A percentile compares a stretch with the other conserved stretches of the same genome.
Evolutionary conservation across 2,113 vertebrate genomes (phyloP).

Genomic region (Phoenicopterus ruber): DNA sequence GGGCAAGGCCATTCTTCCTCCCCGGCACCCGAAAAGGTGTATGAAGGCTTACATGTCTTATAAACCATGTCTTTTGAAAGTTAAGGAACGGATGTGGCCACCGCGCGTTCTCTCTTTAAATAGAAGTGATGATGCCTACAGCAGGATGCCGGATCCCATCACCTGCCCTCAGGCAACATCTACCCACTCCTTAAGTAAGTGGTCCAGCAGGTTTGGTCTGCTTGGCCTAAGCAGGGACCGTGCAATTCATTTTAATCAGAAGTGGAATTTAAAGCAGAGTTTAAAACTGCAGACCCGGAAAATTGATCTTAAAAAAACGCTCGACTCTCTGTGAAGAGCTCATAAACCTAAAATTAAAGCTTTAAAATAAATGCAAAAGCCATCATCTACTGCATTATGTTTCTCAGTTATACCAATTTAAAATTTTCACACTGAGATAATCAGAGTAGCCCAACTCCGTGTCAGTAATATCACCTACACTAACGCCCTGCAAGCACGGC

Average conservation of each 20-base stretch:
- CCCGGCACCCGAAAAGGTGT: rapidly evolving
- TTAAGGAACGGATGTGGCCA: background rate
- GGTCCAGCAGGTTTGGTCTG: background rate
- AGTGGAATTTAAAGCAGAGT: slow-evolving; percentile 4
- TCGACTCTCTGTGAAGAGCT: slow-evolving; percentile 4
- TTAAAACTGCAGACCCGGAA: slow-evolving; percentile 39
- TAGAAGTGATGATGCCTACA: background rate
- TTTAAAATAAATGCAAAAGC: slow-evolving; percentile 49
- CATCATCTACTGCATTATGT: slow-evolving; percentile 6
- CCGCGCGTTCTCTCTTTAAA: rapidly evolving
- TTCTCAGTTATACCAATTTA: slow-evolving; percentile 23
- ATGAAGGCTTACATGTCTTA: rapidly evolving
- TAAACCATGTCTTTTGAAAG: background rate
- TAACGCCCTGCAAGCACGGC: background rate
- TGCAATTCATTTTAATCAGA: background rate
- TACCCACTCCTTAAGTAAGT: background rate
- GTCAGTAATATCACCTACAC: background rate
- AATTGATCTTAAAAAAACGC: slow-evolving; percentile 26
- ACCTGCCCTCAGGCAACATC: background rate
- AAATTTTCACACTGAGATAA: slow-evolving; percentile 20
- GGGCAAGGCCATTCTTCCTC: background rate
- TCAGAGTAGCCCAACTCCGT: background rate
- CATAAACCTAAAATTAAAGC: slow-evolving; percentile 47
- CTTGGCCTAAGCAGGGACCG: background rate
- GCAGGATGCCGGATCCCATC: background rate